Percentiles rank a stretch among this genome's conserved stretches.
These are phyloP conservation scores for Liolophura sinensis DNA, from an alignment of 1,140 invertebrate species.

Conservation along the genomic window DNA sequence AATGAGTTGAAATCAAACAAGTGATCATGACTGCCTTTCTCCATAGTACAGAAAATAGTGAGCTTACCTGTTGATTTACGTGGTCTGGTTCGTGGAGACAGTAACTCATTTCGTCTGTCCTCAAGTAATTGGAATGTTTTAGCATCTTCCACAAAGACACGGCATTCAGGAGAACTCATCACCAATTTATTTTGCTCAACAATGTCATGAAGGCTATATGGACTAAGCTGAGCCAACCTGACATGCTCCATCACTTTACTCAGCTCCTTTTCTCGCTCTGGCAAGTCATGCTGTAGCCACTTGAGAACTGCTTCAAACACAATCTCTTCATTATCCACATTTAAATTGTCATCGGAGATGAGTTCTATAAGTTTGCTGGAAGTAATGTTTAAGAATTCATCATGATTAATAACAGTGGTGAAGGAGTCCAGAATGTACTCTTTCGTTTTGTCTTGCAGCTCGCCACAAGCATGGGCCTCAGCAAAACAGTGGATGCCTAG, in stretches of 20 bases:
- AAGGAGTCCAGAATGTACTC: slow-evolving; percentile 52
- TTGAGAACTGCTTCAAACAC: slow-evolving; percentile 61
- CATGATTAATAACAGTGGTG: slow-evolving; percentile 49
- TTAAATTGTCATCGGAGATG: slow-evolving; percentile 61
- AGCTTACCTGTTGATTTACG: slow-evolving; percentile 49
- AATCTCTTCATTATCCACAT: slow-evolving; percentile 62
- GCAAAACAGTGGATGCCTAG: slow-evolving; percentile 67
- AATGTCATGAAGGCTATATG: slow-evolving; percentile 64
- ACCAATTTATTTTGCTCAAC: slow-evolving; percentile 59
- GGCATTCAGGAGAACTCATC: slow-evolving; percentile 43
- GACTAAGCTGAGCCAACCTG: slow-evolving; percentile 62
- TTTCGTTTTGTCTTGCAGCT: slow-evolving; percentile 61
- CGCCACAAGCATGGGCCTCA: slow-evolving; percentile 62
- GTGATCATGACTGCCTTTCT: too few species aligned
- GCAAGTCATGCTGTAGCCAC: slow-evolving; percentile 60
- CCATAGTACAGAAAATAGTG: too few species aligned
- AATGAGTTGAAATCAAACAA: too few species aligned
- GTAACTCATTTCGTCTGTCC: slow-evolving; percentile 59
- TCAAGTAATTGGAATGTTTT: slow-evolving; percentile 63
- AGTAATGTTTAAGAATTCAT: slow-evolving; percentile 61
- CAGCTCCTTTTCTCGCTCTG: slow-evolving; percentile 31
- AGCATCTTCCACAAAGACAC: slow-evolving; percentile 61
- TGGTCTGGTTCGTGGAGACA: slow-evolving; percentile 51
- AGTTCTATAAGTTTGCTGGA: slow-evolving; percentile 60
- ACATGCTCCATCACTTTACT: slow-evolving; percentile 62